Evolutionary conservation across 1,140 invertebrate species (phyloP).

Genomic region (Brachionus rubens): DNA sequence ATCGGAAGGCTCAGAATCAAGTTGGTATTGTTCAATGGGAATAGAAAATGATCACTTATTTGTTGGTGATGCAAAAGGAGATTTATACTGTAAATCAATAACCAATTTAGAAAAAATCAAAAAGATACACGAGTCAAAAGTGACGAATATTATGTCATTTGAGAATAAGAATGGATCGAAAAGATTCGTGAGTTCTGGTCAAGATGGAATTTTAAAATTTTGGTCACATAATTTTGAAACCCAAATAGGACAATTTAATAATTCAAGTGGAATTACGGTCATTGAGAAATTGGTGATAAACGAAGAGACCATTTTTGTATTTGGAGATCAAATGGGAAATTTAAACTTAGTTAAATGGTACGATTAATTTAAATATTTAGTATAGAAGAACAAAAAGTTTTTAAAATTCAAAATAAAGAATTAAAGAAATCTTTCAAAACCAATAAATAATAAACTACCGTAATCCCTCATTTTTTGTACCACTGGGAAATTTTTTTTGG

Average conservation of each 20-base stretch:
- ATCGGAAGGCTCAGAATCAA: background rate
- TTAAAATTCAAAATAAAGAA: no score
- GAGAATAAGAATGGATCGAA: background rate
- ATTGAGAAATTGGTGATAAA: background rate
- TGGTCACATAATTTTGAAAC: conserved; percentile 49
- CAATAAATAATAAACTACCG: no score
- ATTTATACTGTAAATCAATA: background rate
- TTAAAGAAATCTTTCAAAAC: no score
- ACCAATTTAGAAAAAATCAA: background rate
- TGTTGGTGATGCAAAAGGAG: background rate
- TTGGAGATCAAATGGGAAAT: conserved; percentile 32
- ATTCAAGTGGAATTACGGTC: background rate
- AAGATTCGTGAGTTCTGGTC: conserved; percentile 52
- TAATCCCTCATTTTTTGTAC: no score
- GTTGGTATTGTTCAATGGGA: background rate
- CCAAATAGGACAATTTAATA: conserved; percentile 37
- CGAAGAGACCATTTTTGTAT: conserved; percentile 1
- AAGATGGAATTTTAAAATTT: conserved; percentile 55
- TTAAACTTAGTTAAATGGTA: conserved; percentile 22
- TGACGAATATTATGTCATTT: conserved; percentile 11
- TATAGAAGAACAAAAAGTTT: no score
- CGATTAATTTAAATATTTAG: no score
- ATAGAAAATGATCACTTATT: background rate
- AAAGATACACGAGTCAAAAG: conserved; percentile 15
- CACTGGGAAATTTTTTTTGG: no score